A percentile compares a stretch with the other conserved stretches of the same genome.
Evolutionary conservation across 2,797 vertebrate species (phyloP).

Genomic region (Spondyliosoma cantharus): DNA sequence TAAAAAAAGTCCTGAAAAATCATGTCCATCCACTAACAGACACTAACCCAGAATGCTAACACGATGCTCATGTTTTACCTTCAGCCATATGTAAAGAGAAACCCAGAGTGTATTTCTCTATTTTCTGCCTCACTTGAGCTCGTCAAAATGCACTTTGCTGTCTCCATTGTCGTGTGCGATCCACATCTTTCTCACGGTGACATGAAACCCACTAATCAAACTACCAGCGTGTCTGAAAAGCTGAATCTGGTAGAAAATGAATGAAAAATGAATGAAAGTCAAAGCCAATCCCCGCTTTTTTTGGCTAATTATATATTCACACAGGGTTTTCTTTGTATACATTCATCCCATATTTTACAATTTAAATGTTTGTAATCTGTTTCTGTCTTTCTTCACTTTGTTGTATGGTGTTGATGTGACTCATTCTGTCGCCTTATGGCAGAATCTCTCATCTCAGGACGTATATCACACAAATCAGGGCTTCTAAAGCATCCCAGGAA

Average conservation of each 20-base stretch:
- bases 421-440: constrained; percentile 39
- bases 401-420: constrained; percentile 39
- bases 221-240: constrained; percentile 31
- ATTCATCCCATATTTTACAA: constrained; percentile 26
- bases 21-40: background rate
- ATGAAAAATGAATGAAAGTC: too few relatives aligned
- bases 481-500: constrained; percentile 62
- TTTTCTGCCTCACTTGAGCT: constrained; percentile 59
- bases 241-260: constrained; percentile 55
- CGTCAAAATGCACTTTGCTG: constrained; percentile 42
- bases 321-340: constrained; percentile 34
- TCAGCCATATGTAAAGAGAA: constrained; percentile 21
- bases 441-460: constrained; percentile 43
- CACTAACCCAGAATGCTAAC: background rate
- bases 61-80: background rate
- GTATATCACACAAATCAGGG: constrained; percentile 47
- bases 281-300: constrained; percentile 21
- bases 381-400: constrained; percentile 19
- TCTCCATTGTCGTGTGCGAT: constrained; percentile 47
- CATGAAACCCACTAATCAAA: constrained; percentile 45
- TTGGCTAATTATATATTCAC: constrained; percentile 43
- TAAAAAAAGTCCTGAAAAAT: background rate
- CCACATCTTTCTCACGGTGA: constrained; percentile 55
- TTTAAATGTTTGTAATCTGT: background rate
- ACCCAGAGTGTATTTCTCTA: constrained; percentile 27